phyloP scores from a whole-genome alignment of 2,113 vertebrate genomes.

The Nesoenas mayeri region DNA sequence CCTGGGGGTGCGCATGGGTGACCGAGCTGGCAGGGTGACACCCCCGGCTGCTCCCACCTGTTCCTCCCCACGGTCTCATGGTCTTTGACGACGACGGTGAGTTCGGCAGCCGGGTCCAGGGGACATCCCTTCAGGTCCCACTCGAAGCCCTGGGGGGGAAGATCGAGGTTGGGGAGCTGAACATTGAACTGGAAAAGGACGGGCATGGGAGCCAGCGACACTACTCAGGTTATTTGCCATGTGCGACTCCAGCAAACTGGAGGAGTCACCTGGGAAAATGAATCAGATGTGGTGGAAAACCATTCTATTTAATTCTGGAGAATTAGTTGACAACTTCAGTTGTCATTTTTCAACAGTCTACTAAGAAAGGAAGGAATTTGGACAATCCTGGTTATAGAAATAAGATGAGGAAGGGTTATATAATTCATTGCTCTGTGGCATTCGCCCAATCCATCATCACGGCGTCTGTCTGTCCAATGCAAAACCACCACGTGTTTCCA shows the following conservation, averaged over 20 bases:
- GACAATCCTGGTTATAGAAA: background rate
- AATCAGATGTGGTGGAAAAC: background rate
- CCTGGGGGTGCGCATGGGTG: background rate
- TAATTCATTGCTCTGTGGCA: background rate
- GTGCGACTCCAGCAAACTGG: background rate
- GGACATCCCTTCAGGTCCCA: constrained; percentile 95
- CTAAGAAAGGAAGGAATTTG: background rate
- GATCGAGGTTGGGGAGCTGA: background rate
- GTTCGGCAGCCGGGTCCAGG: constrained; percentile 84
- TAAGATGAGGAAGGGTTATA: background rate
- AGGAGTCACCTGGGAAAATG: background rate
- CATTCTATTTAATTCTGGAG: background rate
- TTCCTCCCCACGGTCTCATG: constrained; percentile 96
- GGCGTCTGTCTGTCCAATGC: background rate
- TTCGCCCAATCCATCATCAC: background rate
- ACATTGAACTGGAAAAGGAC: background rate
- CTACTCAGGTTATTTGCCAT: background rate
- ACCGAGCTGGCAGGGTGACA: fast-evolving
- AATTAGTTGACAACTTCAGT: background rate
- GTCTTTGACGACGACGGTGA: constrained; percentile 93
- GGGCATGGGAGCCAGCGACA: background rate
- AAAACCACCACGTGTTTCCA: background rate
- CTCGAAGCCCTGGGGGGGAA: constrained; percentile 85
- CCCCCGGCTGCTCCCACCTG: constrained; percentile 74
- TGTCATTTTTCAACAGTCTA: background rate